phyloP scores from a whole-genome alignment of 2,797 vertebrate genomes.

The Hephaestus fuliginosus region DNA sequence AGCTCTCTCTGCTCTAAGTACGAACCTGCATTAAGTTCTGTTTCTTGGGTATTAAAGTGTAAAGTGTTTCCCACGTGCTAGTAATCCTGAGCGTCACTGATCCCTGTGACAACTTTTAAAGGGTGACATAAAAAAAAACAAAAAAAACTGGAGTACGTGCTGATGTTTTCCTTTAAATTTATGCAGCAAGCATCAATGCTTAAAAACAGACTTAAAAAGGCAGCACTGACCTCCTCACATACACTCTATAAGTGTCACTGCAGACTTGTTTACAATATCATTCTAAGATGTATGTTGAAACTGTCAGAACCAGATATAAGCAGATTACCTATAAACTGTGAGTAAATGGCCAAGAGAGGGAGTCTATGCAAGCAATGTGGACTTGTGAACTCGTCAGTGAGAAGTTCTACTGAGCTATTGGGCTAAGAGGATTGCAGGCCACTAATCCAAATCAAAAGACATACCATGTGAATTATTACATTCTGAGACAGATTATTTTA shows the following conservation, averaged over 20 bases:
- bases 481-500: conserved; percentile 89
- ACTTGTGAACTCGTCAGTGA: conserved; percentile 84
- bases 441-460: conserved; percentile 91
- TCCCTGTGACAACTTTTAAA: conserved; percentile 62
- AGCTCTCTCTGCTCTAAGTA: conserved; percentile 55
- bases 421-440: conserved; percentile 86
- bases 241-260: conserved; percentile 3
- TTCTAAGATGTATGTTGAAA: conserved; percentile 66
- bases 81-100: conserved; percentile 77
- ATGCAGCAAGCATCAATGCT: neutral
- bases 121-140: conserved; percentile 22
- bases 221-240: neutral
- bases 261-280: conserved; percentile 69
- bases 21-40: conserved; percentile 72
- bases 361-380: conserved; percentile 71
- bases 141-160: conserved; percentile 3
- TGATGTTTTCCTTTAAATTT: conserved; percentile 30
- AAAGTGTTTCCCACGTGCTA: conserved; percentile 71
- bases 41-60: conserved; percentile 73
- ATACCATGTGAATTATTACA: conserved; percentile 92
- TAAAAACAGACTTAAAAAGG: conserved; percentile 10
- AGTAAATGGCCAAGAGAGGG: conserved; percentile 79
- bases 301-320: conserved; percentile 72
- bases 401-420: conserved; percentile 83
- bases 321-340: conserved; percentile 77